Evolutionary conservation across 2,113 vertebrate genomes (phyloP), one percentile per base, ranked within the genome.

Genomic region (Symphodus melops): DNA sequence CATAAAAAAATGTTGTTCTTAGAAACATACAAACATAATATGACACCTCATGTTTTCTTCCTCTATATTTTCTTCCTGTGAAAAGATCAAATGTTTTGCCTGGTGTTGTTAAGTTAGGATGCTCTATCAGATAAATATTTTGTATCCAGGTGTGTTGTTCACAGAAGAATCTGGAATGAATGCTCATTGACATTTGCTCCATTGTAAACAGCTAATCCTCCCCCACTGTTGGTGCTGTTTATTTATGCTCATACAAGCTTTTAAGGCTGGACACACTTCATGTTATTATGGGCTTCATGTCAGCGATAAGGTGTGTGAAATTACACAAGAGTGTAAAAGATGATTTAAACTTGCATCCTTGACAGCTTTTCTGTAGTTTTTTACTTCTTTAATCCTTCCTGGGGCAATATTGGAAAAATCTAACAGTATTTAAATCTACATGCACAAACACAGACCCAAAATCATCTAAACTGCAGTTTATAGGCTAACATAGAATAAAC

Each of bases 401-500:
- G 14, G 25, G 75, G 82, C 81, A 70, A 68, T 72, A 57, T 21
- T 54, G 21, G 42, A 71, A 82, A n/a, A n/a, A n/a, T n/a, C n/a
- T n/a, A n/a, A n/a, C n/a, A n/a, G n/a, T 20, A 68, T 68, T 17
- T 21, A 66, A 52, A 60, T 64, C 64, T 67, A 60, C 8, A 16
- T 44, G 44, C 66, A 52, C 28, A 42, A 49, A 65, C 21, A 56
- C 68, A 44, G 17, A n/a, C 3, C 48, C 48, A 9, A n/a, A 44
- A 44, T 3, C 49, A 28, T 46, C 36, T 4, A 36, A 58, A 54
- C 42, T 83, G 77, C 68, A 79, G 82, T 58, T 79, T 82, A 80
- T 25, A 56, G 69, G 60, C 72, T 81, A 66, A 85, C 81, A 83
- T 81, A 66, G 84, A 83, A 82, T 81, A 61, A 85, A 83, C 78